phyloP scores from a whole-genome alignment of 2,113 vertebrate genomes.

The Salvelinus fontinalis region DNA sequence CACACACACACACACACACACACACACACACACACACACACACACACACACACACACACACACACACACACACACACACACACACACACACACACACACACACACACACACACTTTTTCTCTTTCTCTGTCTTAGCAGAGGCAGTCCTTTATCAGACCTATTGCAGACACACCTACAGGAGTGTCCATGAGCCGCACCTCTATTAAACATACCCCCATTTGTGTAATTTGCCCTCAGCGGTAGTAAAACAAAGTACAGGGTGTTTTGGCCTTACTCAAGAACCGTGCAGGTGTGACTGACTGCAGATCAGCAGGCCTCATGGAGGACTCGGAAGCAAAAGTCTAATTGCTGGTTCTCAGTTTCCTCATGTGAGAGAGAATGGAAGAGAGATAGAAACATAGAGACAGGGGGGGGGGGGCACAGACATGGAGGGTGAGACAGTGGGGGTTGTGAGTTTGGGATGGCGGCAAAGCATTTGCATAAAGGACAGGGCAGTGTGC shows the following conservation, averaged over 20 bases:
- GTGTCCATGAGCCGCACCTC: conserved; percentile 53
- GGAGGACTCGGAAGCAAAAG: conserved; percentile 25
- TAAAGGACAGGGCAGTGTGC: conserved; percentile 82
- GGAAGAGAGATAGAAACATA: background rate
- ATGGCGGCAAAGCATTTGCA: conserved; percentile 77
- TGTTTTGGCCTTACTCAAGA: conserved; percentile 14
- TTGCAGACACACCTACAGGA: conserved; percentile 52
- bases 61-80: no score
- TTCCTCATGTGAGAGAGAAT: conserved; percentile 26
- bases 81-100: no score
- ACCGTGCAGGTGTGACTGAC: conserved; percentile 22
- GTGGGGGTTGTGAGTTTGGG: conserved; percentile 71
- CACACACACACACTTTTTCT: background rate
- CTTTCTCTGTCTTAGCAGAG: background rate
- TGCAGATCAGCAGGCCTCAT: conserved; percentile 24
- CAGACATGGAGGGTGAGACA: conserved; percentile 49
- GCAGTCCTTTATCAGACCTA: conserved; percentile 53
- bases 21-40: background rate
- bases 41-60: background rate
- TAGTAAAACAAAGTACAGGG: conserved; percentile 28
- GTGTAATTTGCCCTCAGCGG: conserved; percentile 41
- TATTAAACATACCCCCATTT: conserved; percentile 48
- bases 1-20: background rate
- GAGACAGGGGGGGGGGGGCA: conserved; percentile 28
- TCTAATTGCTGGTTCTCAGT: conserved; percentile 25